Evolutionary conservation across 2,113 vertebrate species (phyloP).

Genomic region (Pterocles burchelli): DNA sequence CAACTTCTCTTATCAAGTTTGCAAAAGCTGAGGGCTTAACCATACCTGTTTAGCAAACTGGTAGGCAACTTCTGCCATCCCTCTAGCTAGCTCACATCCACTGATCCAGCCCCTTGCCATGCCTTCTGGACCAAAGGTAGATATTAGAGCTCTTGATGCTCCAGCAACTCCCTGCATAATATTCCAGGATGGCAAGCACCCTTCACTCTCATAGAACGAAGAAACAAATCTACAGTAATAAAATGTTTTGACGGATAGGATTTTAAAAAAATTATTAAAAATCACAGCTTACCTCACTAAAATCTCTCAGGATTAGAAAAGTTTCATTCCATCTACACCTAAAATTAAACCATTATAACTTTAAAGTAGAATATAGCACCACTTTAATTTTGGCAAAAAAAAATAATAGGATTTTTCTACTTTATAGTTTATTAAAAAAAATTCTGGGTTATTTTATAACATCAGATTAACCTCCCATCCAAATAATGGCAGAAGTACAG

Average conservation of each 20-base stretch:
- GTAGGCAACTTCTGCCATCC: not conserved
- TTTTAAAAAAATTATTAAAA: not conserved
- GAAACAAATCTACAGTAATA: not conserved
- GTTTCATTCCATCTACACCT: not conserved
- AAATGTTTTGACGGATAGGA: not conserved
- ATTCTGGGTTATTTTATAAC: not conserved
- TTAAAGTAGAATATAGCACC: not conserved
- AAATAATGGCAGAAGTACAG: not conserved
- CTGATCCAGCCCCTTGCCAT: too few relatives aligned
- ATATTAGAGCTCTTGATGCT: too few relatives aligned
- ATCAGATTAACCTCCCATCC: not conserved
- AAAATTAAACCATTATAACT: not conserved
- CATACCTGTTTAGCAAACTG: not conserved
- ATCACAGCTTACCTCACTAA: not conserved
- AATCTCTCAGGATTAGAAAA: not conserved
- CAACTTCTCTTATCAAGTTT: not conserved
- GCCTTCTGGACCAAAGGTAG: not conserved
- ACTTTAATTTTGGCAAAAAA: not conserved
- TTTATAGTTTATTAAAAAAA: not conserved
- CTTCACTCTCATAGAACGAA: not conserved
- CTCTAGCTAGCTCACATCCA: not conserved
- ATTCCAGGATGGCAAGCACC: too few relatives aligned
- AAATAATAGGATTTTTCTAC: not conserved
- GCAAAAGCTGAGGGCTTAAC: not conserved
- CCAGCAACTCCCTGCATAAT: not conserved